Percentiles rank a stretch among this genome's conserved stretches.
Conservation (phyloP, 2,888 invertebrate species). For the Mythimna vitellina region DNA sequence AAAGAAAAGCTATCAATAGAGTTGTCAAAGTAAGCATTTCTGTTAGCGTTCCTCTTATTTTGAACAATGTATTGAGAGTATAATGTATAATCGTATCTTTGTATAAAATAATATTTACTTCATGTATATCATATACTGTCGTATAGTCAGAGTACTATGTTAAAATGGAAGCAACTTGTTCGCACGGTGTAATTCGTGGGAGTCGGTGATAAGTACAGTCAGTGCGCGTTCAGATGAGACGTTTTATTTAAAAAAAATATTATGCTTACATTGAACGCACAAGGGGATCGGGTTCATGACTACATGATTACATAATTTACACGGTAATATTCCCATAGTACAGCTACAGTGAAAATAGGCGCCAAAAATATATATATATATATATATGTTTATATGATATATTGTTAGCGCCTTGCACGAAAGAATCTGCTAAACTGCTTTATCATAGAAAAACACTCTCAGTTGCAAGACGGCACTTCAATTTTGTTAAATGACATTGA, state of each 20-base stretch:
- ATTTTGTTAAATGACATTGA: neutral
- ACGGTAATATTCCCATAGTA: no score
- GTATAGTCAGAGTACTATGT: constrained; percentile 26
- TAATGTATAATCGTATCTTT: constrained; percentile 33
- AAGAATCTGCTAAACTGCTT: neutral
- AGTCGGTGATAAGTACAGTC: neutral
- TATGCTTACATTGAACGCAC: neutral
- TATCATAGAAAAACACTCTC: neutral
- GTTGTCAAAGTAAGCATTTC: neutral
- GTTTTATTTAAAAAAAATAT: no score
- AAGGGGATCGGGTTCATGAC: neutral
- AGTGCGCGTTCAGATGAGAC: neutral
- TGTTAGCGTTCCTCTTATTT: neutral
- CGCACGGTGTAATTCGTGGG: constrained; percentile 25
- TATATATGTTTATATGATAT: no score
- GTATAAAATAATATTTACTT: constrained; percentile 43
- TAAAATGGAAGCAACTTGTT: constrained; percentile 50
- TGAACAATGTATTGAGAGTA: constrained; percentile 4
- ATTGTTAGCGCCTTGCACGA: neutral
- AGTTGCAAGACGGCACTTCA: neutral
- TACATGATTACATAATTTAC: neutral
- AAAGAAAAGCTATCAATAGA: neutral
- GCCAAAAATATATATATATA: neutral
- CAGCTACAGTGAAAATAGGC: neutral
- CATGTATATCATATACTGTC: constrained; percentile 45